Evolutionary conservation across 2,888 invertebrate genomes (phyloP).

Genomic region (Orchesella flavescens): DNA sequence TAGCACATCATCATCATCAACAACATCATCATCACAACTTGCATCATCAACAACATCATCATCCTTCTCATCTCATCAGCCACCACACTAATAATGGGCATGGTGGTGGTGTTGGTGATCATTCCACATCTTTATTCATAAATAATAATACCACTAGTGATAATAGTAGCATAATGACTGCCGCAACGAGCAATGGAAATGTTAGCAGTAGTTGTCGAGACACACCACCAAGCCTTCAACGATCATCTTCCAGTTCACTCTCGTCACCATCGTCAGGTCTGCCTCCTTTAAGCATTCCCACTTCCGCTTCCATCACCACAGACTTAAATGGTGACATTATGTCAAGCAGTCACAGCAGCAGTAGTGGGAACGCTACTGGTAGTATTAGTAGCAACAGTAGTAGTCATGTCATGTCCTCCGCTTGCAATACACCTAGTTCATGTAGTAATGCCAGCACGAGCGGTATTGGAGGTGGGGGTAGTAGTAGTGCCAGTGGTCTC

Average conservation of each 20-base stretch:
- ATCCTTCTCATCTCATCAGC: constrained; percentile 11
- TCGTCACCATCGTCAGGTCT: constrained; percentile 62
- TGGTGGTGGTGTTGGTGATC: constrained; percentile 12
- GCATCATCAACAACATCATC: constrained; percentile 17
- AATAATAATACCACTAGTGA: constrained; percentile 26
- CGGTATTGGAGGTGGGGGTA: constrained; percentile 30
- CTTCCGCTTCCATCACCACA: constrained; percentile 50
- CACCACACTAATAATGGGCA: too few species aligned
- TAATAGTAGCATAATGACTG: constrained; percentile 35
- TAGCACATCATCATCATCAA: constrained; percentile 45
- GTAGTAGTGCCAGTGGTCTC: neutral
- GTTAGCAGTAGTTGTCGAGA: constrained; percentile 39
- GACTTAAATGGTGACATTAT: constrained; percentile 52
- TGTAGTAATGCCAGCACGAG: constrained; percentile 55
- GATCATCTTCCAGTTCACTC: constrained; percentile 64
- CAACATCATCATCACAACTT: constrained; percentile 18
- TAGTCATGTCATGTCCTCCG: constrained; percentile 56
- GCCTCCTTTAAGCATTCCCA: constrained; percentile 55
- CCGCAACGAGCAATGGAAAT: constrained; percentile 29
- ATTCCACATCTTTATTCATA: constrained; percentile 3
- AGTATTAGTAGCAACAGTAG: constrained; percentile 37
- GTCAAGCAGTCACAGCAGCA: constrained; percentile 25
- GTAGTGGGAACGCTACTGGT: constrained; percentile 27
- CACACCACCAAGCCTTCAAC: constrained; percentile 58
- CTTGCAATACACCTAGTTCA: constrained; percentile 59